phyloP scores from a whole-genome alignment of 1,140 invertebrate species.

The Rhizoglyphus robini region DNA sequence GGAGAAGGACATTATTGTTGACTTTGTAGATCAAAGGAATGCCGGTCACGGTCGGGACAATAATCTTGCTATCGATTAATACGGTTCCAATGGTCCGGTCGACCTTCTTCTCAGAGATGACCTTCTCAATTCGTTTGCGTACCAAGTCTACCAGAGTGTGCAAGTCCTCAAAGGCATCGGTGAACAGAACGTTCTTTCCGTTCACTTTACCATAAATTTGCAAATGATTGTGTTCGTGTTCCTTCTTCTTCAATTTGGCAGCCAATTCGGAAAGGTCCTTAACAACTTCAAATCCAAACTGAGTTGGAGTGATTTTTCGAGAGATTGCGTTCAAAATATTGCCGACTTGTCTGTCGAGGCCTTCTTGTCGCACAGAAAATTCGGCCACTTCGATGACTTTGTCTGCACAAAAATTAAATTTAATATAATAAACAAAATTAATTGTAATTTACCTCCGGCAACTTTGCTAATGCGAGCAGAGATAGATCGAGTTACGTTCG shows the following conservation, averaged over 20 bases:
- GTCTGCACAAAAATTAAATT: background rate
- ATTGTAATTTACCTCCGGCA: background rate
- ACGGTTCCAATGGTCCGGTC: background rate
- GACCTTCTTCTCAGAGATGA: background rate
- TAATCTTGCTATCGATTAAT: background rate
- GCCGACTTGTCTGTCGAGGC: conserved; percentile 5
- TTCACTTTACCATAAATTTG: background rate
- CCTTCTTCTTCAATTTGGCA: background rate
- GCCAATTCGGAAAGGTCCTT: background rate
- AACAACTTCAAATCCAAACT: conserved; percentile 1
- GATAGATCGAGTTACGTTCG: background rate
- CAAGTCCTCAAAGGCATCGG: conserved; percentile 4
- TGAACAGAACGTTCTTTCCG: conserved; percentile 12
- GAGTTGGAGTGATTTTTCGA: background rate
- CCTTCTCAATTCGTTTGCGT: background rate
- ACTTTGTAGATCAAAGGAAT: conserved; percentile 8
- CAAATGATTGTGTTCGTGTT: background rate
- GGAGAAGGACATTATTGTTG: background rate
- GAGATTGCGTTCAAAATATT: background rate
- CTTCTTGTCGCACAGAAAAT: background rate
- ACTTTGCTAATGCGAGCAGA: background rate
- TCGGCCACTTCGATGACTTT: background rate
- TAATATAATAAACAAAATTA: background rate
- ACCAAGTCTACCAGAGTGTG: background rate
- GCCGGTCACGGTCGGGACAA: conserved; percentile 2